These are phyloP conservation scores for Chiloscyllium plagiosum DNA, from an alignment of 2,113 vertebrate species.

Conservation along the genomic window DNA sequence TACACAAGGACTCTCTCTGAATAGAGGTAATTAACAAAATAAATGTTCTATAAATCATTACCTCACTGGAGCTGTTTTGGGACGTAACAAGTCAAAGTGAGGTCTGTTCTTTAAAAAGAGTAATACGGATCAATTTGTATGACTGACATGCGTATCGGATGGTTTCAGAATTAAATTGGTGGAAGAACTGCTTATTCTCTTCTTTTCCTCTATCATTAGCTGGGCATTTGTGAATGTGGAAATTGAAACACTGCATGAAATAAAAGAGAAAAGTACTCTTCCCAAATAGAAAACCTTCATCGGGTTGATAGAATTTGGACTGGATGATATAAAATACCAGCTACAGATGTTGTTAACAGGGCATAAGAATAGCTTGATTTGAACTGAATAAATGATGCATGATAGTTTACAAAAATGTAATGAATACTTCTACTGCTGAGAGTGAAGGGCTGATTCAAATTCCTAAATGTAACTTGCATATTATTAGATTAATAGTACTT, in stretches of 20 bases:
- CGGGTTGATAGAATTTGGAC: neutral
- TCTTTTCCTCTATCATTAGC: neutral
- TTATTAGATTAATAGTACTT: neutral
- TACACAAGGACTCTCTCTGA: neutral
- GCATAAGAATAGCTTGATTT: neutral
- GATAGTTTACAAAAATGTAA: neutral
- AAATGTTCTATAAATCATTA: neutral
- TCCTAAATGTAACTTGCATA: neutral
- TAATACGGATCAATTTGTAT: neutral
- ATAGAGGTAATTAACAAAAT: neutral
- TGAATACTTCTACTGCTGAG: neutral
- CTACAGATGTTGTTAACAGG: neutral
- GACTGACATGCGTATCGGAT: too few species aligned
- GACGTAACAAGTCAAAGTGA: neutral
- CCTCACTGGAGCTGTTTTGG: neutral
- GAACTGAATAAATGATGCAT: neutral
- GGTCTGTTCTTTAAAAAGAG: neutral
- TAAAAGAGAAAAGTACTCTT: neutral
- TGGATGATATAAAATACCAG: neutral
- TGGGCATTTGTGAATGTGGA: too few species aligned
- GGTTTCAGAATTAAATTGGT: neutral
- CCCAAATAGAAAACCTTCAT: too few species aligned
- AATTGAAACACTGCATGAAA: neutral
- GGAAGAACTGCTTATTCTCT: neutral
- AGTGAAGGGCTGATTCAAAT: neutral